phyloP scores from a whole-genome alignment of 1,140 invertebrate species.

The Calliopsis andreniformis region DNA sequence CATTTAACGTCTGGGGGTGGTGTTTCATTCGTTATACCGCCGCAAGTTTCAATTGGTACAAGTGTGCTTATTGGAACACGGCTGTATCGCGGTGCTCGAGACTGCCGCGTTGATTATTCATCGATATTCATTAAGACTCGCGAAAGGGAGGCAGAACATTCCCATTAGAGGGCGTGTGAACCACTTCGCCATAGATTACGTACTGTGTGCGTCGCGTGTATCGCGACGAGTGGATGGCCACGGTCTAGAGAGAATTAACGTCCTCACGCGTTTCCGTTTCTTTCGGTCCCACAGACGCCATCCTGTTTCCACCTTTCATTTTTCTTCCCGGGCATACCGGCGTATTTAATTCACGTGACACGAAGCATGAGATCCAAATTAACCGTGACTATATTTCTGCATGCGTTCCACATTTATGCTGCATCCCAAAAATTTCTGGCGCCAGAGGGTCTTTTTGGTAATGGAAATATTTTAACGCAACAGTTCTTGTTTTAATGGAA shows the following conservation, averaged over 20 bases:
- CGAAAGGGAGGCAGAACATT: slow-evolving; percentile 38
- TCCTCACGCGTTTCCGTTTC: slow-evolving; percentile 4
- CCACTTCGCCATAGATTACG: slow-evolving; percentile 48
- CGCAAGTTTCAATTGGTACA: slow-evolving; percentile 34
- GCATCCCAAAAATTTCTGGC: too few species aligned
- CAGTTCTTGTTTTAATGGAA: too few species aligned
- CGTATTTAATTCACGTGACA: neutral
- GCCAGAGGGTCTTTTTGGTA: too few species aligned
- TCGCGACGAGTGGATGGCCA: slow-evolving; percentile 31
- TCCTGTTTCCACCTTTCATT: neutral
- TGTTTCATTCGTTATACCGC: neutral
- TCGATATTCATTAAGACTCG: slow-evolving; percentile 45
- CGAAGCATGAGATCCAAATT: neutral
- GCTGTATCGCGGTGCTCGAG: slow-evolving; percentile 22
- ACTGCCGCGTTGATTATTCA: slow-evolving; percentile 42
- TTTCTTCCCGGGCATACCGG: neutral
- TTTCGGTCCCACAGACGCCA: neutral
- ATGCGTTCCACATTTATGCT: too few species aligned
- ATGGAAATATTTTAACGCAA: too few species aligned
- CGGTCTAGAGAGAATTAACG: slow-evolving; percentile 15
- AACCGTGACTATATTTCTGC: too few species aligned
- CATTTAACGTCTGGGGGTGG: neutral
- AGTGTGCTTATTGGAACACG: slow-evolving; percentile 19
- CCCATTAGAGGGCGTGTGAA: slow-evolving; percentile 48
- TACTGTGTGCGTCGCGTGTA: neutral